phyloP scores from a whole-genome alignment of 37 sponge, comb jelly and placozoan species.

The Chondrosia reniformis region DNA sequence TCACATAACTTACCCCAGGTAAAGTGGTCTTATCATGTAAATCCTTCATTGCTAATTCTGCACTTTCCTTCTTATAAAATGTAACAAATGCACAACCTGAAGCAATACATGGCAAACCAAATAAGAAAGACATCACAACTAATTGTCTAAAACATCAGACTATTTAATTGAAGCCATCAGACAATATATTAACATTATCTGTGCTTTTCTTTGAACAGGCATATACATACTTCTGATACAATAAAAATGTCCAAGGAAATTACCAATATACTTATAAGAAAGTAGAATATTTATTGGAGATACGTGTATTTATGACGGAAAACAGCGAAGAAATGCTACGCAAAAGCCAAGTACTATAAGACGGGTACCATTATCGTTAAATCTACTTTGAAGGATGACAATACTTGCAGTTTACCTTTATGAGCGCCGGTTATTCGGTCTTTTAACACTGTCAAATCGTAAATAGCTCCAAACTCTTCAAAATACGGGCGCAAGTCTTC shows the following conservation, averaged over 20 bases:
- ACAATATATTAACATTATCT: no score
- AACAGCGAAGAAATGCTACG: no score
- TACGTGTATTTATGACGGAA: no score
- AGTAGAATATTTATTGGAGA: no score
- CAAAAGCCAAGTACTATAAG: no score
- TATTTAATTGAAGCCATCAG: no score
- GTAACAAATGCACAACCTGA: constrained; percentile 99
- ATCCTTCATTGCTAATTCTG: constrained; percentile 75
- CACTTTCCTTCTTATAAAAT: constrained; percentile 64
- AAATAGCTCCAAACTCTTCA: constrained; percentile 76
- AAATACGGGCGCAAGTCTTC: constrained; percentile 56
- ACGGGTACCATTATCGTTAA: no score
- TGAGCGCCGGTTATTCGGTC: constrained; percentile 60
- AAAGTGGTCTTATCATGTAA: constrained; percentile 86
- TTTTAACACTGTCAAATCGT: constrained; percentile 66
- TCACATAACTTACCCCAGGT: constrained; percentile 71
- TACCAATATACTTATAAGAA: no score
- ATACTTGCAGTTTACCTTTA: constrained; percentile 51
- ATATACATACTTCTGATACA: no score
- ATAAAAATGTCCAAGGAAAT: no score
- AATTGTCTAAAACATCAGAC: no score
- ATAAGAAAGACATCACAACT: background rate
- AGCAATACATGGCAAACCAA: background rate
- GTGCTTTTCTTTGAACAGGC: no score
- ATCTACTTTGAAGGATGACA: background rate